Evolutionary conservation across 2,888 invertebrate genomes (phyloP).

Genomic region (Acanthosoma haemorrhoidale): DNA sequence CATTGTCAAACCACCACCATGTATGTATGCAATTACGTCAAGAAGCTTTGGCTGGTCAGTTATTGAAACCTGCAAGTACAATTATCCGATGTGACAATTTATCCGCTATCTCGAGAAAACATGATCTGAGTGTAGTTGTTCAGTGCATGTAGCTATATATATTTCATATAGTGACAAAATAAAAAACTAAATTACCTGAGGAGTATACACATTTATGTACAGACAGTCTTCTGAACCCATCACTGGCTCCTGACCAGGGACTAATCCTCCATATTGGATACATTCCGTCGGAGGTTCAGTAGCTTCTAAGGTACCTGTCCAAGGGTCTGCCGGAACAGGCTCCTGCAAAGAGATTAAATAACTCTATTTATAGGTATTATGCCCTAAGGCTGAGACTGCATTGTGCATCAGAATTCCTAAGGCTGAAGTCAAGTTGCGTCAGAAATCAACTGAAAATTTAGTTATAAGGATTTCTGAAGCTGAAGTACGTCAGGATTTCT

Average conservation of each 20-base stretch:
- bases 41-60: neutral
- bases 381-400: no score
- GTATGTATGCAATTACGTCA: neutral
- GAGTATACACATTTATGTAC: slow-evolving; percentile 35
- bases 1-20: slow-evolving; percentile 1
- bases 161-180: no score
- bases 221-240: slow-evolving; percentile 34
- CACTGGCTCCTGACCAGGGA: neutral
- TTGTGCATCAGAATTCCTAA: no score
- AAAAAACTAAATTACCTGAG: slow-evolving; percentile 27
- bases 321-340: slow-evolving; percentile 17
- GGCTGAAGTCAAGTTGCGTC: no score
- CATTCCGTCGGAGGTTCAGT: slow-evolving; percentile 20
- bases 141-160: no score
- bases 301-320: slow-evolving; percentile 32
- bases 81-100: neutral
- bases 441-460: no score
- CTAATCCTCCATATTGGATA: slow-evolving; percentile 11
- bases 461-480: no score
- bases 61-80: neutral
- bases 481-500: no score
- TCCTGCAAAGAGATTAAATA: slow-evolving; percentile 20
- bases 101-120: no score
- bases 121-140: no score
- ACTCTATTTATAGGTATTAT: no score